These are phyloP conservation scores for Notospermus geniculatus DNA, from an alignment of 1,140 invertebrate species.

Conservation along the genomic window DNA sequence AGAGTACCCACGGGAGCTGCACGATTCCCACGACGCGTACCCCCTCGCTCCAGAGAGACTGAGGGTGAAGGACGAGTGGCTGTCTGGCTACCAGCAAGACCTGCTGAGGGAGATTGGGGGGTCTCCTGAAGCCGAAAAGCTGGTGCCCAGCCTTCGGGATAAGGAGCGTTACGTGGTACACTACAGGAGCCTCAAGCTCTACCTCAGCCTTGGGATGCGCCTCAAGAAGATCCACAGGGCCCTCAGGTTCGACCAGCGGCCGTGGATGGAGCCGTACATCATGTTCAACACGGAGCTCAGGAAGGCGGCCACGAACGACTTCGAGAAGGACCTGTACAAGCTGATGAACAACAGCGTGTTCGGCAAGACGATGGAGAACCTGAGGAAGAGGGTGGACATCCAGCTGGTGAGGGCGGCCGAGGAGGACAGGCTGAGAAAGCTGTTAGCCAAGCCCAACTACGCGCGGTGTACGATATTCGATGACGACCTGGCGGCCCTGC, in stretches of 20 bases:
- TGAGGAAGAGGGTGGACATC: conserved; percentile 44
- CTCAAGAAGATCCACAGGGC: conserved; percentile 25
- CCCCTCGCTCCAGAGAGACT: conserved; percentile 54
- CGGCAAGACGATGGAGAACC: conserved; percentile 58
- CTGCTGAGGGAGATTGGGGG: neutral
- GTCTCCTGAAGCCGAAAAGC: conserved; percentile 18
- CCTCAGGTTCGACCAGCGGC: conserved; percentile 18
- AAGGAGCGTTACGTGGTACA: conserved; percentile 27
- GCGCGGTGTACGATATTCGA: conserved; percentile 43
- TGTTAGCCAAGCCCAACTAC: conserved; percentile 48
- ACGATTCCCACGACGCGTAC: conserved; percentile 59
- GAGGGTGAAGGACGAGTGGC: conserved; percentile 1
- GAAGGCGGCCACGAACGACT: conserved; percentile 46
- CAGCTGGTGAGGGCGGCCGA: conserved; percentile 19
- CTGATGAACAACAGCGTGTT: conserved; percentile 55
- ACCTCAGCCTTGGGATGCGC: conserved; percentile 18
- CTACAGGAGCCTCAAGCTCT: conserved; percentile 25
- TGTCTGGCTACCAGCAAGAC: conserved; percentile 17
- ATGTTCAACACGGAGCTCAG: conserved; percentile 33
- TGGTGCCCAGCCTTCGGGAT: conserved; percentile 22
- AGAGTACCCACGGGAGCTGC: conserved; percentile 49
- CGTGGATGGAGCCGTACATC: conserved; percentile 27
- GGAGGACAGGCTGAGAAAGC: conserved; percentile 22
- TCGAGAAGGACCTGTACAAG: conserved; percentile 58
- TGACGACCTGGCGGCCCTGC: conserved; percentile 30